phyloP scores from a whole-genome alignment of 2,113 vertebrate genomes.

The Boulengeromyrus knoepffleri region DNA sequence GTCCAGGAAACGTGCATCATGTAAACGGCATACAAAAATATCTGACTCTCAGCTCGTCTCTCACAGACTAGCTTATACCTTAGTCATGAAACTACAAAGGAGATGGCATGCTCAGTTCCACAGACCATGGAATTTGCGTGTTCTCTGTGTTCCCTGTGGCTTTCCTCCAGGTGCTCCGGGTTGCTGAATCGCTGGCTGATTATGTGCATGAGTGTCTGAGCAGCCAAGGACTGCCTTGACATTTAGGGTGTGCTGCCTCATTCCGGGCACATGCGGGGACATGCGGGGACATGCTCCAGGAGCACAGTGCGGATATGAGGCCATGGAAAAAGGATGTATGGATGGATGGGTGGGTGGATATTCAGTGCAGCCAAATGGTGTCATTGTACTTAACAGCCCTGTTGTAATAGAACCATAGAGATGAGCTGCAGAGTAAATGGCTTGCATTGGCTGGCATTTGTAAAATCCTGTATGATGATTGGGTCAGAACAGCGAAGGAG shows the following conservation, averaged over 20 bases:
- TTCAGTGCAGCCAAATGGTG: not conserved
- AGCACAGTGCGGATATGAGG: not conserved
- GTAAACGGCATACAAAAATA: not conserved
- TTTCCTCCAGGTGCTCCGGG: not conserved
- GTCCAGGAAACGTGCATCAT: not conserved
- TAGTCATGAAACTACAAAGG: not conserved
- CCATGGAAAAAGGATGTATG: not conserved
- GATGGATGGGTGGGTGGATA: not conserved
- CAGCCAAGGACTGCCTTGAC: not conserved
- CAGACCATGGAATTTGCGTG: not conserved
- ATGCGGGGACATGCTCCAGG: not conserved
- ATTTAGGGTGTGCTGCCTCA: not conserved
- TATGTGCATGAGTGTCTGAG: not conserved
- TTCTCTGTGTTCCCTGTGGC: not conserved
- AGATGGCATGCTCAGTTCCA: not conserved
- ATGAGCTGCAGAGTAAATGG: not conserved
- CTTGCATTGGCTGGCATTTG: not conserved
- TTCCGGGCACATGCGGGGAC: not conserved
- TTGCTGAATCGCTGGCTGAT: not conserved
- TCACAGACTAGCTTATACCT: not conserved
- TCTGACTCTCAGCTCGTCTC: not conserved
- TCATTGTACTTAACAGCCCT: not conserved
- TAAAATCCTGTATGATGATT: not conserved
- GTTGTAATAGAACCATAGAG: not conserved
- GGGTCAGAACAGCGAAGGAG: not conserved